Conservation (phyloP, 2,888 invertebrate genomes). For the Metallyticus violacea region DNA sequence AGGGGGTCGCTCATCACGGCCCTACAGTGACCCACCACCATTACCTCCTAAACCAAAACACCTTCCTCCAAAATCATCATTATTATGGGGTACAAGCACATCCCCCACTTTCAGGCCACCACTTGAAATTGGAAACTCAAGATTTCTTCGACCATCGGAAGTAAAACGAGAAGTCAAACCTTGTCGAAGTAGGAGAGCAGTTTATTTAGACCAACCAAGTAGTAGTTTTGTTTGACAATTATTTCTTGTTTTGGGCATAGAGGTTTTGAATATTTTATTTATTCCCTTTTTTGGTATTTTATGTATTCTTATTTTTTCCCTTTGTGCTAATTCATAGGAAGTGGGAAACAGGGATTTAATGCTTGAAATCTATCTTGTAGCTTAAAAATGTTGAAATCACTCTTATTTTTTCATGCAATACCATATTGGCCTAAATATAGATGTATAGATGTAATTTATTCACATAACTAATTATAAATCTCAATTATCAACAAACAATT, state of each 20-base stretch:
- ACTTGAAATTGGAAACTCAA: slow-evolving; percentile 23
- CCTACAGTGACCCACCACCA: slow-evolving; percentile 56
- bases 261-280: background rate
- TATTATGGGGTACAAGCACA: slow-evolving; percentile 49
- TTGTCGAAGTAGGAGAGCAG: slow-evolving; percentile 41
- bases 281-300: background rate
- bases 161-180: slow-evolving; percentile 39
- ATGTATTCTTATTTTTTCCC: background rate
- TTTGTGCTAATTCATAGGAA: background rate
- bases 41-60: slow-evolving; percentile 74
- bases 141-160: slow-evolving; percentile 28
- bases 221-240: slow-evolving; percentile 60
- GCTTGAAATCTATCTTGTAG: background rate
- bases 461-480: no score
- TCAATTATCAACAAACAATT: no score
- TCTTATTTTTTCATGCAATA: background rate
- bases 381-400: background rate
- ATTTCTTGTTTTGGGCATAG: background rate
- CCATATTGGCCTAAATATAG: no score
- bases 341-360: background rate
- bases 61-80: slow-evolving; percentile 60
- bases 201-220: slow-evolving; percentile 61
- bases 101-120: slow-evolving; percentile 19
- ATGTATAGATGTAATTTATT: no score
- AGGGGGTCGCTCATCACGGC: slow-evolving; percentile 9